Base-by-base conservation (phyloP, 1,140 invertebrate genomes). In the Leptinotarsa undecemlineata region DNA sequence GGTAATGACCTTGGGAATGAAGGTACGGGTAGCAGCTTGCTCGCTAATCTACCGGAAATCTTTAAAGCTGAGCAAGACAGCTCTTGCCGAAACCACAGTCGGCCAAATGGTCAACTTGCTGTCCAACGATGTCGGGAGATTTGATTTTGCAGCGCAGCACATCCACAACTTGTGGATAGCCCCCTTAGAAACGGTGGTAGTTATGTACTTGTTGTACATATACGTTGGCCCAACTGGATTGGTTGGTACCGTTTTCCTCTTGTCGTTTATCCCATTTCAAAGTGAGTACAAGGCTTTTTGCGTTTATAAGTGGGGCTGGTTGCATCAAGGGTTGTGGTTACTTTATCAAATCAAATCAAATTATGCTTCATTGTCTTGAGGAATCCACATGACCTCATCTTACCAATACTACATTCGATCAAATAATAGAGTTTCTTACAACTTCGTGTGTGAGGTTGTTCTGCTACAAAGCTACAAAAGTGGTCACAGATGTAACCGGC, bases 61-160 rank as follows among this genome's bases (percentile, higher is more conserved):
- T 2, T 81, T 92, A 63, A 86, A 85, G 21, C 79, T 91, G 0
- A 90, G 88, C 8, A 87, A 87, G 74, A 88, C 87, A 15, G 91
- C 93, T 13, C 84, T 94, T 19, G 90, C 90, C 1, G 89, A 92
- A 82, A 94, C 93, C 1, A 91, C 94, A 1, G 87, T 92, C 2
- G 95, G 94, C 0, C 92, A 95, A 81, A 92, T 95, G 63, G 91
- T 96, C 0, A 97, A 96, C 84, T 87, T 96, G 1, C 84, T 96
- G 68, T 95, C 94, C 2, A 96, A 96, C 73, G 95, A 96, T 80
- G 89, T 92, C 14, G 90, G 89, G 19, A 84, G 91, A 26, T 93
- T 93, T 78, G 91, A 93, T 81, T 85, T 90, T 63, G 90, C 90
- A 0, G 85, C 89, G 1, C 85, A 90, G 71, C 90, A 91, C 81